Base-by-base conservation (phyloP, 2,113 vertebrate genomes). In the Genyomyrus donnyi region DNA sequence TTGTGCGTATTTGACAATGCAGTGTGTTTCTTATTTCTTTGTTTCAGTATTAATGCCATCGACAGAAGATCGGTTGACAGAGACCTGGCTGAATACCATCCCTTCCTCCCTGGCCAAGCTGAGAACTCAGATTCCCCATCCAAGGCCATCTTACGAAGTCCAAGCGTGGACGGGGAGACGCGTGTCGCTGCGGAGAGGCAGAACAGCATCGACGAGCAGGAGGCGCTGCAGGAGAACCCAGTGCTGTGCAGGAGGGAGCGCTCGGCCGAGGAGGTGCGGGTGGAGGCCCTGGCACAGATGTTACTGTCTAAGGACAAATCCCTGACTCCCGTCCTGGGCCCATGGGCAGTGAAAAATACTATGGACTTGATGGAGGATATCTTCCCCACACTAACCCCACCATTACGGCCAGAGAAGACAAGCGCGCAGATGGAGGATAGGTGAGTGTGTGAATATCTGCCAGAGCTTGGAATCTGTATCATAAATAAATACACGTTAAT, bases 301-400 rank as follows among this genome's bases (percentile, higher is more conserved):
- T 97, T 99, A 92, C 92, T 98, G 85, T 92, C 95, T 91, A 96
- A 95, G 91, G 98, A 99, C 91, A 94, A 94, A 91, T 98, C 97
- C 89, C 95, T 99, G 90, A 96, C 95, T 1, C 95, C 96, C 42
- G 96, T 99, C 89, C 92, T 99, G 91, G 97, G 98, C 17, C 96
- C 96, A 8, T 97, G 96, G 93, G 96, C 95, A 50, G 95, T 96
- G 94, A 97, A 97, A 94, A 98, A 96, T 45, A 97, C 97, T 0
- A 95, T 98, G 91, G 97, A 99, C 89, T 93, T 99, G 45, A 98
- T 99, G 97, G 97, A 97, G 93, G 97, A 97, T 39, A 95, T 98
- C 88, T 99, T 99, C 93, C 95, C 96, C 3, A 91, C 93, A 35
- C 94, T 93, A 45, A 45, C 31, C 87, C 91, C 46, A 21, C 80